Percentiles rank a stretch among this genome's conserved stretches.
Conservation (phyloP, 2,888 invertebrate species). For the Euzetes globulus region DNA sequence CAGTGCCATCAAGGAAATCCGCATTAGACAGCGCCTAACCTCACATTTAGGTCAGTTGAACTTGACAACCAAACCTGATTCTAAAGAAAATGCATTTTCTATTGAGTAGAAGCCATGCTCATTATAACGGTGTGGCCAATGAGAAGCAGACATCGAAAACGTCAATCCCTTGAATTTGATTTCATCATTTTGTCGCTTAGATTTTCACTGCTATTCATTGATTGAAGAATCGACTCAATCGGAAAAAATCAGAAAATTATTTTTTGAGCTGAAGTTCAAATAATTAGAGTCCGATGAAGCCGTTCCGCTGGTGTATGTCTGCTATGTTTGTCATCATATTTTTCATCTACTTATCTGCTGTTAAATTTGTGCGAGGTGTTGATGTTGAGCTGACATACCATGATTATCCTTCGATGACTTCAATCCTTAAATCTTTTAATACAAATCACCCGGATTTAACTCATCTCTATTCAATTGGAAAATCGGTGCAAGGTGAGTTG, state of each 20-base stretch:
- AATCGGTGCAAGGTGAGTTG: constrained; percentile 71
- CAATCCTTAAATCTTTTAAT: constrained; percentile 69
- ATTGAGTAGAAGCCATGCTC: too few relatives aligned
- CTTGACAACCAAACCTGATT: neutral
- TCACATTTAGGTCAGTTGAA: constrained; percentile 16
- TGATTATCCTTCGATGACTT: constrained; percentile 74
- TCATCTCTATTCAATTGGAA: constrained; percentile 84
- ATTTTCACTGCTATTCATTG: neutral
- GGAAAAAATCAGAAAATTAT: neutral
- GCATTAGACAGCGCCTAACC: neutral
- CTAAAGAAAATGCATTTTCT: too few relatives aligned
- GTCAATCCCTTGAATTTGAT: neutral
- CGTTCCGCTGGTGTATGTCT: constrained; percentile 47
- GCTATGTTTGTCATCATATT: constrained; percentile 46
- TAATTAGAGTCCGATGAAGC: constrained; percentile 43
- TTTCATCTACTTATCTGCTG: constrained; percentile 46
- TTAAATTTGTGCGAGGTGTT: constrained; percentile 44
- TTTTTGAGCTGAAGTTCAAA: neutral
- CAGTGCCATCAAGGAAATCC: constrained; percentile 10
- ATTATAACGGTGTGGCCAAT: neutral
- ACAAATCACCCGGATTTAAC: constrained; percentile 75
- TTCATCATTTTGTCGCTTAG: neutral
- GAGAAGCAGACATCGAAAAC: neutral
- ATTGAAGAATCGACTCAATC: neutral
- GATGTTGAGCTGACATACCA: constrained; percentile 56